A percentile compares a stretch with the other conserved stretches of the same genome.
phyloP scores from a whole-genome alignment of 92 coral and sea anemone genomes.

The Paramuricea clavata region DNA sequence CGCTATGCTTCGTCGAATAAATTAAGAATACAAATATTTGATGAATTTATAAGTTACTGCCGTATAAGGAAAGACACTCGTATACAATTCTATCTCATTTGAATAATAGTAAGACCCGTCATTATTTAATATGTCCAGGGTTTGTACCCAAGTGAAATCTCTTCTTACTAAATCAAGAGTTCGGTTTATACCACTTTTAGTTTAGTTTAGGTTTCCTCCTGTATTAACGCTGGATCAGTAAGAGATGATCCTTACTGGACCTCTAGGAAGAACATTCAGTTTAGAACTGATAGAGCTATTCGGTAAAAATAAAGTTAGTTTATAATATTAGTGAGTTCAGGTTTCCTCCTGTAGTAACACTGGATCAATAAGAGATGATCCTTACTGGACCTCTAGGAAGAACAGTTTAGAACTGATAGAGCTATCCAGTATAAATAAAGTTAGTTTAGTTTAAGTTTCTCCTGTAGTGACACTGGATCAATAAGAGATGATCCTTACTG shows the following conservation, averaged over 20 bases:
- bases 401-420: neutral
- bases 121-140: no score
- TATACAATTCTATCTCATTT: neutral
- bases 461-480: neutral
- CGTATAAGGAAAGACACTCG: slow-evolving; percentile 29
- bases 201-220: no score
- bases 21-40: slow-evolving; percentile 1
- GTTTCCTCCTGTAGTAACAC: neutral
- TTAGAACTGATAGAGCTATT: neutral
- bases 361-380: no score
- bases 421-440: neutral
- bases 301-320: no score
- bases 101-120: neutral
- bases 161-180: no score
- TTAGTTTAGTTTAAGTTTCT: neutral
- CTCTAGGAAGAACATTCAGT: no score
- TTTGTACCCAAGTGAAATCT: no score
- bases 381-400: neutral
- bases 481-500: no score
- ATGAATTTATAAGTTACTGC: slow-evolving; percentile 15
- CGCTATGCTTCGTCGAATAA: slow-evolving; percentile 13
- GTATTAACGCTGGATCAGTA: no score
- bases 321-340: neutral
- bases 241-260: no score
- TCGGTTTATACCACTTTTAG: no score